Evolutionary conservation across 1,140 invertebrate genomes (phyloP), one percentile per base, ranked within the genome.

Genomic region (Calephelis virginiensis): DNA sequence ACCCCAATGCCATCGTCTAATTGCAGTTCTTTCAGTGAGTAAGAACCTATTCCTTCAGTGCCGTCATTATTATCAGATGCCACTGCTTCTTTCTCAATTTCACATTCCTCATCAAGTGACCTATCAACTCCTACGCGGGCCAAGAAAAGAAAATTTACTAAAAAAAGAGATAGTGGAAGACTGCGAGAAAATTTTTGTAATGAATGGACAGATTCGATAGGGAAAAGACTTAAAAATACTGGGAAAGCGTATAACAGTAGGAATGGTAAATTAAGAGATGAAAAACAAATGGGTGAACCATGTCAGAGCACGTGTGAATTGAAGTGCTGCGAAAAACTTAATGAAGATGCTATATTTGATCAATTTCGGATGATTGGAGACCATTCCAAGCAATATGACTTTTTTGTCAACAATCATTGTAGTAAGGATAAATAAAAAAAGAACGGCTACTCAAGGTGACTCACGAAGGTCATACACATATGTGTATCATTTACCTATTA

Each of bases 391-490:
- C 62, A 63, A 49, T 50, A 48, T 48, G 46, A 48, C n/a, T 63
- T 63, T 63, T 50, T 63, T 48, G 6, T 17, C 49, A 63, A 61
- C 53, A 47, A 66, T n/a, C n/a, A n/a, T n/a, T 66, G 56, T 66
- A 17, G 53, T 66, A 17, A 47, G 28, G 60, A 66, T 67, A 68
- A 68, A 68, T 68, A 68, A 68, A 68, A 63, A 68, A 63, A 63
- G 61, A 68, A 62, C 38, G 12, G 28, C 46, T 68, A 47, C 49
- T 11, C 12, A 68, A 10, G 60, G 48, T 63, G 48, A 68, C 49
- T 68, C 66, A 14, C 66, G 47, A 17, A 68, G 61, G 28, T 63
- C 61, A 49, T 68, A 46, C 47, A 68, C 61, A 46, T 68, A 68
- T 46, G 49, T 63, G 37, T 68, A 68, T 50, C 66, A 63, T 68